phyloP scores from a whole-genome alignment of 2,113 vertebrate species.

The Chrysochloris asiatica region DNA sequence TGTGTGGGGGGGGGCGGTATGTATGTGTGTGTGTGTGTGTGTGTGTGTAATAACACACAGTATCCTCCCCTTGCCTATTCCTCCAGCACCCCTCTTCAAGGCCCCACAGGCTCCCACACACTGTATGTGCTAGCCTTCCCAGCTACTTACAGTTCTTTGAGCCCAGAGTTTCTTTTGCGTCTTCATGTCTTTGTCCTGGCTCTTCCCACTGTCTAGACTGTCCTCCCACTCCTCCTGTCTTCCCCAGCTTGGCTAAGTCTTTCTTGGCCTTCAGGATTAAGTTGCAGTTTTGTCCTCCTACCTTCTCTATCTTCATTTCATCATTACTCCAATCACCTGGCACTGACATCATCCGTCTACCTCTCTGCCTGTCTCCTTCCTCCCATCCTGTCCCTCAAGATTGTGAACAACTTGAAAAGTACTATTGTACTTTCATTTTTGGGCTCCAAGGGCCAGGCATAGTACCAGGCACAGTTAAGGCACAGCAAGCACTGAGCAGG shows the following conservation, averaged over 20 bases:
- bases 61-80: neutral
- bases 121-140: neutral
- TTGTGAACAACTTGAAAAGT: neutral
- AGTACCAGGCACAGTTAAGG: neutral
- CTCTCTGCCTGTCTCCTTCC: neutral
- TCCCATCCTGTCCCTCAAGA: neutral
- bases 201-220: neutral
- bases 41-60: neutral
- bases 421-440: neutral
- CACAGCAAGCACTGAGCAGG: neutral
- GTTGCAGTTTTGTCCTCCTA: neutral
- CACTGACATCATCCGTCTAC: neutral
- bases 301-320: neutral
- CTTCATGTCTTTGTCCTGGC: neutral
- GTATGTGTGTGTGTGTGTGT: neutral
- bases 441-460: neutral
- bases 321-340: neutral
- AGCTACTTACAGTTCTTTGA: neutral
- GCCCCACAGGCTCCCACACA: neutral
- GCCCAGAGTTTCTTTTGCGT: neutral
- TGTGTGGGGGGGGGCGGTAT: too few relatives aligned
- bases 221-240: neutral
- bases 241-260: neutral
- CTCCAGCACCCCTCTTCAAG: neutral
- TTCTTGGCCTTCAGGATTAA: neutral